Percentiles rank a stretch among this genome's conserved stretches.
Evolutionary conservation across 2,797 vertebrate species (phyloP).

Genomic region (Graptemys geographica): DNA sequence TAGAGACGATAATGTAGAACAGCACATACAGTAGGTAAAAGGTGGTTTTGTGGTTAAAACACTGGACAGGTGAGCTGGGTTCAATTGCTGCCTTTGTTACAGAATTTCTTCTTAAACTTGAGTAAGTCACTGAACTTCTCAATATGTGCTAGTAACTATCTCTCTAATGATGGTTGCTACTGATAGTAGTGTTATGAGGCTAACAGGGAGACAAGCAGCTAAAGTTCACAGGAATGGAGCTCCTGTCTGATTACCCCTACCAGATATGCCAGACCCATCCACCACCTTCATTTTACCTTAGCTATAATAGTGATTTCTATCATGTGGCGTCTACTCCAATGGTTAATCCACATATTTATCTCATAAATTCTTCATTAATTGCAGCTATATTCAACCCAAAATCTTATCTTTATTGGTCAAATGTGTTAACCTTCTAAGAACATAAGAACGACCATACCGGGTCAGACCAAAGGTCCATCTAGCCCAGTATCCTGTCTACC

Average conservation of each 20-base stretch:
- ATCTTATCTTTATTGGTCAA: not conserved
- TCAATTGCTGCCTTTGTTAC: not conserved
- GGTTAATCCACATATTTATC: not conserved
- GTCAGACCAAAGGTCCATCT: no score
- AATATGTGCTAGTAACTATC: not conserved
- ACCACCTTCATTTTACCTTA: no score
- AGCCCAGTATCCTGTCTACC: no score
- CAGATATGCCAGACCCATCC: no score
- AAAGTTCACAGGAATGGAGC: no score
- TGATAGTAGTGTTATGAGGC: not conserved
- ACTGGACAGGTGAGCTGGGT: not conserved
- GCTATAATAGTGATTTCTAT: not conserved
- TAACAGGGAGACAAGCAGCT: not conserved
- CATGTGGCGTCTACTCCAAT: not conserved
- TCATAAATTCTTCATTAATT: not conserved
- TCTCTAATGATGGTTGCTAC: not conserved
- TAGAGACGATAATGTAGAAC: no score
- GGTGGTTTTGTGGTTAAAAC: no score
- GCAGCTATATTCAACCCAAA: not conserved
- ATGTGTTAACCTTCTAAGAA: constrained; percentile 24
- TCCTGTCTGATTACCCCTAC: no score
- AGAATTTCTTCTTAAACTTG: not conserved
- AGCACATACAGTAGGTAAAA: no score
- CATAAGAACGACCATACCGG: no score
- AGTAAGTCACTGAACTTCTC: not conserved